phyloP scores from a whole-genome alignment of 2,113 vertebrate species.

The Panthera uncia region DNA sequence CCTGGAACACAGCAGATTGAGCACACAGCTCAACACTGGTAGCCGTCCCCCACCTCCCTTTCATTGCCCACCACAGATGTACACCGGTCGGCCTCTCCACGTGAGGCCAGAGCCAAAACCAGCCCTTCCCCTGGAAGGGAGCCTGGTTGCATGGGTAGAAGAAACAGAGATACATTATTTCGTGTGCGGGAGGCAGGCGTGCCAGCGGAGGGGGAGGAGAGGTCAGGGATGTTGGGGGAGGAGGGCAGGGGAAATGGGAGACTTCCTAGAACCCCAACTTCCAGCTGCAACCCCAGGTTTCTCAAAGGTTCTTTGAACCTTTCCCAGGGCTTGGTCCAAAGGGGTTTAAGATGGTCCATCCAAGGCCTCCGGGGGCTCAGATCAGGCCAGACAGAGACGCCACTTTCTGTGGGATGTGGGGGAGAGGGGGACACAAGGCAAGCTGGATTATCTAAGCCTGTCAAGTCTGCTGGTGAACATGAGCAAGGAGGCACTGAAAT shows the following conservation, averaged over 20 bases:
- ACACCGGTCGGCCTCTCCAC: background rate
- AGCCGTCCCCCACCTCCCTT: background rate
- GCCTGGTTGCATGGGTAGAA: background rate
- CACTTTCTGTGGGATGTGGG: background rate
- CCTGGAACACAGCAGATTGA: background rate
- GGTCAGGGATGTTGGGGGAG: background rate
- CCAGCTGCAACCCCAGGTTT: background rate
- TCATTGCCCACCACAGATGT: background rate
- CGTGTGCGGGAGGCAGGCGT: background rate
- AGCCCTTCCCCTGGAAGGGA: background rate
- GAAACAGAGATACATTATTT: background rate
- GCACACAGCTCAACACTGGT: no score
- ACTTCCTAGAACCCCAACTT: background rate
- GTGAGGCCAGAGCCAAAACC: background rate
- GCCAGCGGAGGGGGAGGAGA: background rate
- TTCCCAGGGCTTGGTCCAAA: background rate
- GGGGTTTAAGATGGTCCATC: background rate
- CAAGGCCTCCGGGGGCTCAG: background rate
- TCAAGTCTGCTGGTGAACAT: slow-evolving; percentile 47
- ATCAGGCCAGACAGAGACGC: background rate
- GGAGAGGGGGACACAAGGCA: background rate
- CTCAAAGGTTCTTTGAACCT: background rate
- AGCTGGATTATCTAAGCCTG: background rate
- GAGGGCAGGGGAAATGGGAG: background rate
- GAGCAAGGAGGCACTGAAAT: slow-evolving; percentile 50